Percentiles rank a stretch among this genome's conserved stretches.
These are phyloP conservation scores for Diarsia rubi DNA, from an alignment of 2,888 invertebrate species.

Conservation along the genomic window DNA sequence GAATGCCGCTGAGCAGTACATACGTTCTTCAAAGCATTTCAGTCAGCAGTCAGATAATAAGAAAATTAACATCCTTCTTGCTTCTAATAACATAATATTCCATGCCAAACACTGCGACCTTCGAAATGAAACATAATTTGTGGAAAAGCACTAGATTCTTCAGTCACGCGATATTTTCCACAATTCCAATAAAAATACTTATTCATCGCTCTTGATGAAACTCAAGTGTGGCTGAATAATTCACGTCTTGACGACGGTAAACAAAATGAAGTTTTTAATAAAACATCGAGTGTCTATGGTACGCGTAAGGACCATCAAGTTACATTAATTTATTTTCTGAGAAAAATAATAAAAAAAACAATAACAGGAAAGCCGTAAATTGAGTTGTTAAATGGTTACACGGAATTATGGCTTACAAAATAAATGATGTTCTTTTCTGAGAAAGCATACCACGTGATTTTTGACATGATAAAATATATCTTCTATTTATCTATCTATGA, in stretches of 20 bases:
- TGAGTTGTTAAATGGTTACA: neutral
- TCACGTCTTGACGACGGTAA: constrained; percentile 18
- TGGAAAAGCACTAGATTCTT: constrained; percentile 20
- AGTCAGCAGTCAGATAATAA: too few relatives aligned
- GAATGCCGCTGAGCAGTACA: too few relatives aligned
- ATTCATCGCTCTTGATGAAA: constrained; percentile 38
- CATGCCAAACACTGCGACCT: neutral
- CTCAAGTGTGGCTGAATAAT: constrained; percentile 29
- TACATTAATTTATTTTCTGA: neutral
- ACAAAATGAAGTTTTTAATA: constrained; percentile 23
- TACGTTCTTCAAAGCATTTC: too few relatives aligned
- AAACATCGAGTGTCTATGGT: constrained; percentile 19
- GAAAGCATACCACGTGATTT: neutral
- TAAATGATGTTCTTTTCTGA: neutral
- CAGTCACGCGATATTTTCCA: constrained; percentile 28
- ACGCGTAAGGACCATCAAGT: neutral
- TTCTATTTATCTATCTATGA: too few relatives aligned
- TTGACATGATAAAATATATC: neutral
- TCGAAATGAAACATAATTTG: constrained; percentile 16
- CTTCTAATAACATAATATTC: neutral
- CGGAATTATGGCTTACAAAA: neutral
- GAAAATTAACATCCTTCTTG: neutral
- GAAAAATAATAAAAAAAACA: neutral
- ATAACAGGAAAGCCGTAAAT: neutral
- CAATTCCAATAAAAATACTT: constrained; percentile 44